A percentile compares a stretch with the other conserved stretches of the same genome.
phyloP scores from a whole-genome alignment of 1,140 invertebrate species.

The Ctenoplectra terminalis region DNA sequence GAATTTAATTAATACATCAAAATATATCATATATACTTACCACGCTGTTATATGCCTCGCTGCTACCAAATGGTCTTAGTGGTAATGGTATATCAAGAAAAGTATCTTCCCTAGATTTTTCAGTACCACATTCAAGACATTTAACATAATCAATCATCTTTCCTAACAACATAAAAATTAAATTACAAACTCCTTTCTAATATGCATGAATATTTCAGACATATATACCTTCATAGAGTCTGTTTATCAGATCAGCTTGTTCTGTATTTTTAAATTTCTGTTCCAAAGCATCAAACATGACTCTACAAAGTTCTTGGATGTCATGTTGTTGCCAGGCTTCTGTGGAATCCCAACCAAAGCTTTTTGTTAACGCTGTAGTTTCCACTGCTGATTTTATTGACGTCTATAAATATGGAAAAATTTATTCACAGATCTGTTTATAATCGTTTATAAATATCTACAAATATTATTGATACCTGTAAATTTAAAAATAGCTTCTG shows the following conservation, averaged over 20 bases:
- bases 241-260: constrained; percentile 92
- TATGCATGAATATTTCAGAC: constrained; percentile 24
- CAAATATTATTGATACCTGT: constrained; percentile 84
- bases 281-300: constrained; percentile 96
- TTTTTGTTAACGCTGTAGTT: constrained; percentile 93
- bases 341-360: constrained; percentile 96
- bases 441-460: not conserved
- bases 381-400: constrained; percentile 90
- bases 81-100: constrained; percentile 96
- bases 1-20: constrained; percentile 8
- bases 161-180: constrained; percentile 83
- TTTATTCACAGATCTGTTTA: constrained; percentile 22
- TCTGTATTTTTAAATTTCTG: constrained; percentile 93
- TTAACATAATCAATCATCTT: constrained; percentile 97
- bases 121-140: constrained; percentile 93
- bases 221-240: constrained; percentile 87
- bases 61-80: constrained; percentile 92
- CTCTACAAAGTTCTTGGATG: constrained; percentile 94
- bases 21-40: constrained; percentile 80
- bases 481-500: constrained; percentile 94
- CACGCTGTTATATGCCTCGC: constrained; percentile 90
- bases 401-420: constrained; percentile 83
- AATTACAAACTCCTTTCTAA: constrained; percentile 34
- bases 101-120: constrained; percentile 92
- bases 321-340: constrained; percentile 97